A percentile compares a stretch with the other conserved stretches of the same genome.
phyloP scores from a whole-genome alignment of 2,113 vertebrate genomes.

The Grammomys dolichurus region DNA sequence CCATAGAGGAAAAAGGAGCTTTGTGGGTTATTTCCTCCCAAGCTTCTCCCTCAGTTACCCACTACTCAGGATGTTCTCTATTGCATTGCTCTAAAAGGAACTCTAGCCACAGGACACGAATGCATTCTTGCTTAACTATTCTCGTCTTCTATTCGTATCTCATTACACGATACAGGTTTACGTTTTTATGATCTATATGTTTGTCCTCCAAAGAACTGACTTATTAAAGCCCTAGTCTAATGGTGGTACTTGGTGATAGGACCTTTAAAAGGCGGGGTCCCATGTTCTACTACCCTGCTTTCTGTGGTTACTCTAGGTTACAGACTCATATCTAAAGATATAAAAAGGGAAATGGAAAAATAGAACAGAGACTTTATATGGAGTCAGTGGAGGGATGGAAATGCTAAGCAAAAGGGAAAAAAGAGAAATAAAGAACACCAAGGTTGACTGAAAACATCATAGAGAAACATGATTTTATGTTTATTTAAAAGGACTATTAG shows the following conservation, averaged over 20 bases:
- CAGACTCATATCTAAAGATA: neutral
- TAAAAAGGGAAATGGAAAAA: neutral
- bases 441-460: neutral
- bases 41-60: neutral
- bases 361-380: neutral
- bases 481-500: neutral
- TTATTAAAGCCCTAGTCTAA: neutral
- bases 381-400: neutral
- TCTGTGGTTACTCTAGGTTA: neutral
- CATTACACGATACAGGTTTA: neutral
- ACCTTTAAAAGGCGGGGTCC: neutral
- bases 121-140: neutral
- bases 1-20: neutral
- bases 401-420: neutral
- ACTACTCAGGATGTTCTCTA: neutral
- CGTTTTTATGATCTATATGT: neutral
- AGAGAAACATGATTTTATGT: neutral
- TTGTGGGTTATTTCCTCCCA: neutral
- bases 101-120: slow-evolving; percentile 10
- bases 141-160: neutral
- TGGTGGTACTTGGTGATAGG: neutral
- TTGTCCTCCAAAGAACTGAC: neutral
- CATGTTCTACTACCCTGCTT: neutral
- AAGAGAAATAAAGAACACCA: neutral
- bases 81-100: slow-evolving; percentile 29